Base-by-base conservation (phyloP, 2,797 vertebrate genomes). In the Myotis myotis region DNA sequence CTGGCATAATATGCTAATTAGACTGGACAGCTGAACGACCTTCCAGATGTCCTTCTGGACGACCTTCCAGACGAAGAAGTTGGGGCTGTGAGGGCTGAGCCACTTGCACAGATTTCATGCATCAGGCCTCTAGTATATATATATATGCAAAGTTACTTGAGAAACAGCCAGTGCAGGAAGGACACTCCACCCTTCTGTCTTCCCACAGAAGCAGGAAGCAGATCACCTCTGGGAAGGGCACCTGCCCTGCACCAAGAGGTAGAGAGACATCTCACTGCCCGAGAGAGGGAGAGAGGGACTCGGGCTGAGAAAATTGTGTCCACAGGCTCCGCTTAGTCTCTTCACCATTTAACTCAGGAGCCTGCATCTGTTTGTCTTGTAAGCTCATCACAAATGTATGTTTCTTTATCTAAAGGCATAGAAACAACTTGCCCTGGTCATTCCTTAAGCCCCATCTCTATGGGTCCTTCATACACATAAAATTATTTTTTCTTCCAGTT, bases 1-100 rank as follows among this genome's bases (percentile, higher is more conserved):
- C 36, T 36, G 9, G 41, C 7, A 44, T 55, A 25, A 12, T 12
- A 60, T 60, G 57, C 57, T 60, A 25, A 60, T 60, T 62, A 30
- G 60, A 16, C 25, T 2, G 3, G 60, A 12, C 1, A 6, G 15
- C 28, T 6, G 13, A 13, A 60, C 2, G 1, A 60, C 57, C 10
- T 60, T 60, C 11, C 12, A 13, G 57, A 28, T 0, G 6, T 30
- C 60, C 28, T 60, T 62, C 60, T 62, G 60, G 28, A 60, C 1
- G 12, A 15, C 57, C 10, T 60, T 60, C 25, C 25, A 13, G 57
- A 28, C 0, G 0, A 30, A 62, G 60, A 30, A 62, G 60, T 25
- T 13, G 6, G 11, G 25, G 13, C 28, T 62, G 60, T 1, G 60
- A 62, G 28, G 57, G 60, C 60, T 2, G 13, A 62, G 60, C 28